A percentile compares a stretch with the other conserved stretches of the same genome.
These are phyloP conservation scores for Erebia epiphron DNA, from an alignment of 2,888 invertebrate species.

Conservation along the genomic window DNA sequence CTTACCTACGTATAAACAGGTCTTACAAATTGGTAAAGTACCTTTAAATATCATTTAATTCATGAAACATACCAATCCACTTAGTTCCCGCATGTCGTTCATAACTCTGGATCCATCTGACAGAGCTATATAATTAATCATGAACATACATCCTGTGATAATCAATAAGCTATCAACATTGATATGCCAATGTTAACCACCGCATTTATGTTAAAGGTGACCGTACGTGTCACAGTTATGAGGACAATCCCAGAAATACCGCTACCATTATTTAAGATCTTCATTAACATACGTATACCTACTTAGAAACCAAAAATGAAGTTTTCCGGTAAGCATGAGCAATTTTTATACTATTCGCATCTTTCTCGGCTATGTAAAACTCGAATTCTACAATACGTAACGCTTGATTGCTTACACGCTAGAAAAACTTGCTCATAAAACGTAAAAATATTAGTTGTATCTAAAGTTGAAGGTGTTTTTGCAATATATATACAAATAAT, in stretches of 20 bases:
- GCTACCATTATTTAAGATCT: background rate
- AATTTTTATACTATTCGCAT: too few relatives aligned
- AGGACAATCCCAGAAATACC: background rate
- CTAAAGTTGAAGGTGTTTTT: too few relatives aligned
- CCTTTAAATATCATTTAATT: conserved; percentile 18
- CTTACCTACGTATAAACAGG: background rate
- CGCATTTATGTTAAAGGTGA: conserved; percentile 31
- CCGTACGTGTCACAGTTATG: background rate
- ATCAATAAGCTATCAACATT: conserved; percentile 55
- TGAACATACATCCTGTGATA: conserved; percentile 50
- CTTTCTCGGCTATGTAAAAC: too few relatives aligned
- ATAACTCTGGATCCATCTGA: conserved; percentile 42
- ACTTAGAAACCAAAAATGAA: too few relatives aligned
- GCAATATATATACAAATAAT: too few relatives aligned
- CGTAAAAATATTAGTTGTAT: too few relatives aligned
- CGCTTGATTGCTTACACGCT: too few relatives aligned
- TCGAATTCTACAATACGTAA: too few relatives aligned
- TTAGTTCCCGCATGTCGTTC: conserved; percentile 29
- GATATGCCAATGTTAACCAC: conserved; percentile 43
- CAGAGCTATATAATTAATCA: conserved; percentile 51
- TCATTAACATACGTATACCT: too few relatives aligned
- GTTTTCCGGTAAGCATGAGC: too few relatives aligned
- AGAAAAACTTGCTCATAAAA: too few relatives aligned
- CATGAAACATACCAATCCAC: conserved; percentile 28
- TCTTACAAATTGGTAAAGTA: background rate